A percentile compares a stretch with the other conserved stretches of the same genome.
These are phyloP conservation scores for Eurytoma adleriae DNA, from an alignment of 2,888 invertebrate genomes.

Conservation along the genomic window DNA sequence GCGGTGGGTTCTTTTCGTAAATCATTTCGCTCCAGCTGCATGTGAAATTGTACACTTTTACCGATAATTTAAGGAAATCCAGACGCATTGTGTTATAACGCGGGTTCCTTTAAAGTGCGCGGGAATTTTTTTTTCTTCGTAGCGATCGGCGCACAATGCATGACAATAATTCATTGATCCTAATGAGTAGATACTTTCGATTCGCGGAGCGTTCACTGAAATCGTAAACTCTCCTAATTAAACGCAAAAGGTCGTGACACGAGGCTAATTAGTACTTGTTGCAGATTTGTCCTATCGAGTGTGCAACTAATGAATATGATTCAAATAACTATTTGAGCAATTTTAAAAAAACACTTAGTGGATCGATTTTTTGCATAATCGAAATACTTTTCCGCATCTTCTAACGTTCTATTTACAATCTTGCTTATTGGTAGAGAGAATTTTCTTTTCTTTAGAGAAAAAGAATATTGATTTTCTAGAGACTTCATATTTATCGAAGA, in stretches of 20 bases:
- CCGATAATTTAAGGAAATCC: not conserved
- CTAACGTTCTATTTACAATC: no score
- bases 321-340: no score
- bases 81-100: not conserved
- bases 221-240: conserved; percentile 50
- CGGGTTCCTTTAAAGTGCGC: not conserved
- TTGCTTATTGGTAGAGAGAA: no score
- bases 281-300: not conserved
- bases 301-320: no score
- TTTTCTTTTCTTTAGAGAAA: no score
- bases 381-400: no score
- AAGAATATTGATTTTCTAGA: no score
- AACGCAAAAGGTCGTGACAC: conserved; percentile 22
- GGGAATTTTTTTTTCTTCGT: not conserved
- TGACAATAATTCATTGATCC: conserved; percentile 45
- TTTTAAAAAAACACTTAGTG: no score
- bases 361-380: no score
- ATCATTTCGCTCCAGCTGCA: no score
- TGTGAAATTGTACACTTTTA: no score
- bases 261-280: conserved; percentile 7
- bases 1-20: not conserved
- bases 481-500: no score
- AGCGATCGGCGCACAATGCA: conserved; percentile 39
- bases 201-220: conserved; percentile 33
- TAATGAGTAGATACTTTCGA: conserved; percentile 41